Evolutionary conservation across 1,140 invertebrate species (phyloP), one percentile per base, ranked within the genome.

Genomic region (Penaeus japonicus): DNA sequence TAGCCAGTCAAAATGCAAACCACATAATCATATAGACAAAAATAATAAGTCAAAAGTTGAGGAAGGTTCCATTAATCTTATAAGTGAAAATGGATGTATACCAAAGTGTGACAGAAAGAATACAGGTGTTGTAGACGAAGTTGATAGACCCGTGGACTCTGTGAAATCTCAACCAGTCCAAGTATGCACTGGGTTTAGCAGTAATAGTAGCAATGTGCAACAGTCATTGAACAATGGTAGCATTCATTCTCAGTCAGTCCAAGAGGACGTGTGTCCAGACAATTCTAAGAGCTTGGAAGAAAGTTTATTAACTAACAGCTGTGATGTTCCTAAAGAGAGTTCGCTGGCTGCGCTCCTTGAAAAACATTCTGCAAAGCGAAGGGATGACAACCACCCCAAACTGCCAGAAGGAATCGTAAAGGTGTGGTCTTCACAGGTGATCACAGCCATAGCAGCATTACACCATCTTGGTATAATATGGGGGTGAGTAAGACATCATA

Each of bases 361-460:
- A 32, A 85, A 86, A 27, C 85, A 90, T 30, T 89, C 87, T 24
- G 65, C 88, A 5, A 90, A 53, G 22, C 27, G 80, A 77, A 73
- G 78, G 30, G 59, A 89, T 17, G 88, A 77, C 75, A 73, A 32
- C 17, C 53, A 54, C 20, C 70, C 83, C 2, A 70, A 77, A 39
- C 53, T 90, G 47, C 90, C 90, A 15, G 90, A 90, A 85, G 90
- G 90, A 5, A 75, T 90, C 24, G 90, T 90, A 20, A 84, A 85
- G 24, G 89, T 89, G 32, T 90, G 90, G 90, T 75, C 75, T 10
- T 87, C 90, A 0, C 90, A 90, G 30, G 39, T 90, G 20, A 83
- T 89, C 32, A 59, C 89, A 12, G 89, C 90, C 27, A 80, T 90
- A 22, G 53, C 87, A 10, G 77, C 82, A 10, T 83, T 90, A 12